A percentile compares a stretch with the other conserved stretches of the same genome.
These are phyloP conservation scores for Limnephilus rhombicus DNA, from an alignment of 2,888 invertebrate species.

Conservation along the genomic window DNA sequence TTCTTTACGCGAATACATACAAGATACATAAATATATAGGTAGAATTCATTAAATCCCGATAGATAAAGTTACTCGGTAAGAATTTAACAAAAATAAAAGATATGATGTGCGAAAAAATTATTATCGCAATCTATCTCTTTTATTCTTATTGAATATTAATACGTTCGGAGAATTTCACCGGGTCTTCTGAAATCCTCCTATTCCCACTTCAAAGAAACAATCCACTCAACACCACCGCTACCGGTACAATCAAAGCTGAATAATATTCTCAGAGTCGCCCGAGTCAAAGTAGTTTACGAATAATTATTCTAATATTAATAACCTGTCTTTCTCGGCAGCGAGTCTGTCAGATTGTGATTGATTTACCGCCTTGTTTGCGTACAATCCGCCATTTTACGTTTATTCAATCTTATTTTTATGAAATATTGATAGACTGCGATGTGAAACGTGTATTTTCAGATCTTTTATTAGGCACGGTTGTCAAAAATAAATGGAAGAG, in stretches of 20 bases:
- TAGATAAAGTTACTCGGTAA: not conserved
- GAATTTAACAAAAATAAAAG: not conserved
- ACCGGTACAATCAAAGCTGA: not conserved
- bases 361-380: constrained; percentile 58
- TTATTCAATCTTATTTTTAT: constrained; percentile 53
- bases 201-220: not conserved
- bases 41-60: too few species aligned
- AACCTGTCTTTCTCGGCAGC: constrained; percentile 49
- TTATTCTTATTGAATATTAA: not conserved
- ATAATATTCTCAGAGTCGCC: constrained; percentile 12
- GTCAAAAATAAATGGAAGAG: not conserved
- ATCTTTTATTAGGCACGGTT: not conserved
- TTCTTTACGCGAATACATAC: not conserved
- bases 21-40: too few species aligned
- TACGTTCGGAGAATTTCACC: not conserved
- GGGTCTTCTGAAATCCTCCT: not conserved
- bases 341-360: constrained; percentile 53
- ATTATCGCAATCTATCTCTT: not conserved
- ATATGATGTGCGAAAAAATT: not conserved
- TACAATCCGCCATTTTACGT: constrained; percentile 45
- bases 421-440: constrained; percentile 34
- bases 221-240: not conserved
- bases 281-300: constrained; percentile 47
- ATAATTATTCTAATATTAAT: constrained; percentile 57
- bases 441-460: constrained; percentile 43